A percentile compares a stretch with the other conserved stretches of the same genome.
These are phyloP conservation scores for Scaptomyza pallida DNA, from an alignment of 1,140 invertebrate species.

Conservation along the genomic window DNA sequence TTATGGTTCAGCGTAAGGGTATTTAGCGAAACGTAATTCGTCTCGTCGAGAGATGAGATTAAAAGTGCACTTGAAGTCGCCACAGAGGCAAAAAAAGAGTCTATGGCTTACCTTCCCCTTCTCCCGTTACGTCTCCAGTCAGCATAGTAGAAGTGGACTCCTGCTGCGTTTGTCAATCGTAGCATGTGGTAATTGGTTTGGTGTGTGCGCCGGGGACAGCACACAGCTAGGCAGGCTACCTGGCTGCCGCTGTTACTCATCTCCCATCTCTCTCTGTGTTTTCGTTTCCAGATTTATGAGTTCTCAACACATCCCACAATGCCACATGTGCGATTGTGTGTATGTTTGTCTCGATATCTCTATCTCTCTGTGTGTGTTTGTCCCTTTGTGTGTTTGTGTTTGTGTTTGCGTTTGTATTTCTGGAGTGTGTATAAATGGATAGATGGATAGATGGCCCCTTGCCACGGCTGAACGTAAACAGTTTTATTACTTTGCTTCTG, in stretches of 20 bases:
- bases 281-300: slow-evolving; percentile 69
- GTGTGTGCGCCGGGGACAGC: not conserved
- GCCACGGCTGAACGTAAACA: slow-evolving; percentile 41
- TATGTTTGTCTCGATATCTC: slow-evolving; percentile 11
- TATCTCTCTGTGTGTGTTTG: not conserved
- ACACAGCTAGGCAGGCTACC: slow-evolving; percentile 22
- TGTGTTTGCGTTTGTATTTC: slow-evolving; percentile 6
- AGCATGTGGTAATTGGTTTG: slow-evolving; percentile 76
- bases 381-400: not conserved
- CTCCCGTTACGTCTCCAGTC: no score
- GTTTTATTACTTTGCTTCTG: slow-evolving; percentile 11
- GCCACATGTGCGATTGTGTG: slow-evolving; percentile 21
- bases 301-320: slow-evolving; percentile 45
- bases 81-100: slow-evolving; percentile 24
- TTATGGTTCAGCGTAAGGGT: not conserved
- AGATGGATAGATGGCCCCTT: slow-evolving; percentile 47
- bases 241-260: slow-evolving; percentile 13
- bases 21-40: not conserved
- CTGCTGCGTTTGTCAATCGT: slow-evolving; percentile 69
- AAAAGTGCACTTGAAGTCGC: slow-evolving; percentile 68
- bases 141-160: no score
- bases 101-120: not conserved
- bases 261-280: no score
- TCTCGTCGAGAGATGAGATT: not conserved
- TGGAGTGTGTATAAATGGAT: not conserved